Conservation (phyloP, 2,113 vertebrate genomes). For the Isurus oxyrinchus region DNA sequence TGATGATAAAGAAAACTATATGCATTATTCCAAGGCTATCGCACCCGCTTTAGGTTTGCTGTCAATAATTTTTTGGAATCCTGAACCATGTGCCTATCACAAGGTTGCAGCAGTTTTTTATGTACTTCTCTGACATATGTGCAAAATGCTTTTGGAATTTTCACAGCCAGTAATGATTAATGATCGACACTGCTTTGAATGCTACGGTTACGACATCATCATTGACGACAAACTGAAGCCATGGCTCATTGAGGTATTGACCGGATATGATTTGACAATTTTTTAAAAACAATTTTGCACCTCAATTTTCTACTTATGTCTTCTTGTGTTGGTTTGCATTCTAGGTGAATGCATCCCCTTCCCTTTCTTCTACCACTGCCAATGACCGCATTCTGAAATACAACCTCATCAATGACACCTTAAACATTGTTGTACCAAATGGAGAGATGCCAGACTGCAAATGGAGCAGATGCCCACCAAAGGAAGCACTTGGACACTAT, state of each 20-base stretch:
- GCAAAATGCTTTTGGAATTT: neutral
- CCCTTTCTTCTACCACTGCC: slow-evolving; percentile 39
- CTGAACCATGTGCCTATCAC: neutral
- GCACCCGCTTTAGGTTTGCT: neutral
- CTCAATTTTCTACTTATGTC: neutral
- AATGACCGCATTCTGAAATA: slow-evolving; percentile 39
- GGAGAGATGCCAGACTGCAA: slow-evolving; percentile 32
- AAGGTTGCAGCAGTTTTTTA: neutral
- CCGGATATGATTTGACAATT: neutral
- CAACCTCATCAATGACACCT: slow-evolving; percentile 39
- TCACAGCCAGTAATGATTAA: slow-evolving; percentile 38
- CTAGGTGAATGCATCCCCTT: slow-evolving; percentile 39
- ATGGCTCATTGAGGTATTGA: slow-evolving; percentile 39
- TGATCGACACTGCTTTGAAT: slow-evolving; percentile 39
- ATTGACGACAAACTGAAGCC: slow-evolving; percentile 39
- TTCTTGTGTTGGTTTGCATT: slow-evolving; percentile 1
- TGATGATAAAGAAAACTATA: neutral
- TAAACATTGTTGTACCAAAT: slow-evolving; percentile 37
- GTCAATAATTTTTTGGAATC: neutral
- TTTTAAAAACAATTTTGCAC: slow-evolving; percentile 13
- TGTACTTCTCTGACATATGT: neutral
- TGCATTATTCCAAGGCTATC: neutral
- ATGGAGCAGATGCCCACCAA: slow-evolving; percentile 29
- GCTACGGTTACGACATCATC: slow-evolving; percentile 40
- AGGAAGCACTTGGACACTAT: slow-evolving; percentile 36